A percentile compares a stretch with the other conserved stretches of the same genome.
phyloP scores from a whole-genome alignment of 2,797 vertebrate genomes.

The Tiaroga cobitis region DNA sequence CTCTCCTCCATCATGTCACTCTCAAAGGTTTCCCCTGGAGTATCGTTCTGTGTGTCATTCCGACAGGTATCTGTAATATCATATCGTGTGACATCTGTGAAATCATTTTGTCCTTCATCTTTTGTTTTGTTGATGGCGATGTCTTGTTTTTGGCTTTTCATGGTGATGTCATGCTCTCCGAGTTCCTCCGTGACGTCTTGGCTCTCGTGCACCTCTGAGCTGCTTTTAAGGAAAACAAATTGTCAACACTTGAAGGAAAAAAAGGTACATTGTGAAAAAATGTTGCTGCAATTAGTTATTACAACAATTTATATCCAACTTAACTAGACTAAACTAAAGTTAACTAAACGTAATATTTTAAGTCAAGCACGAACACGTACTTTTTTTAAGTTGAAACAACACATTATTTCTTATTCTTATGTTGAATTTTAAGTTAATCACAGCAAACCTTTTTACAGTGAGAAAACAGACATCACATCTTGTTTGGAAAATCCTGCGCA shows the following conservation, averaged over 20 bases:
- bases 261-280: no score
- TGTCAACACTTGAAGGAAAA: slow-evolving; percentile 11
- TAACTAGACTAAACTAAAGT: no score
- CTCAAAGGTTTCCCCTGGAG: background rate
- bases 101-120: background rate
- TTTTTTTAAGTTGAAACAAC: no score
- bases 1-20: background rate
- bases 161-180: background rate
- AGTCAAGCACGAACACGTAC: no score
- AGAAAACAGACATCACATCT: background rate
- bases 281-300: no score
- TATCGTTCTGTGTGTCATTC: background rate
- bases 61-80: background rate
- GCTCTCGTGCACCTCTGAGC: background rate
- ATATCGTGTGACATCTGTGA: background rate
- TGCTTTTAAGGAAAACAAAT: slow-evolving; percentile 16
- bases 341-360: no score
- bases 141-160: slow-evolving; percentile 25
- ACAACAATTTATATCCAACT: no score
- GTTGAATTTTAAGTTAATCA: no score
- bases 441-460: background rate
- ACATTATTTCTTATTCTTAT: no score
- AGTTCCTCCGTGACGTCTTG: background rate
- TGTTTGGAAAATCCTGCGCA: background rate
- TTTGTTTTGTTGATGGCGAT: background rate